A percentile compares a stretch with the other conserved stretches of the same genome.
These are phyloP conservation scores for Eupithecia centaureata DNA, from an alignment of 2,888 invertebrate genomes.

Conservation along the genomic window DNA sequence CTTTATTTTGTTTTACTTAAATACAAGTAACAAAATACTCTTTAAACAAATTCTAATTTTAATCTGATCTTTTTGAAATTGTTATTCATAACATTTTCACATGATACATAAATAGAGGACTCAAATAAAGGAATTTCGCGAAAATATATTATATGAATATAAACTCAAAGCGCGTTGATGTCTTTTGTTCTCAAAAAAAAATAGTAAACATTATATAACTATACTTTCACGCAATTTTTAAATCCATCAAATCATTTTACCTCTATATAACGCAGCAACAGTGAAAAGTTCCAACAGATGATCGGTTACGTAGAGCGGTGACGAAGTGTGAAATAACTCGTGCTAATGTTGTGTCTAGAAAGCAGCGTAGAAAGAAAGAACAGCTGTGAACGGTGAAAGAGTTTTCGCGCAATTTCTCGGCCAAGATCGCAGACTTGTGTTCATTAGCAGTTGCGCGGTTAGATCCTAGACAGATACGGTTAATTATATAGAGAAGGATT, in stretches of 20 bases:
- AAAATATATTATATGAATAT: not conserved
- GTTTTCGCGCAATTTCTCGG: slow-evolving; percentile 27
- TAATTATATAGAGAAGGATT: not conserved
- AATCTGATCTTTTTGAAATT: not conserved
- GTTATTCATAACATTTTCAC: not conserved
- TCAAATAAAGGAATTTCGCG: not conserved
- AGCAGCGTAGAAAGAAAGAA: slow-evolving; percentile 30
- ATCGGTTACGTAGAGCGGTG: slow-evolving; percentile 40
- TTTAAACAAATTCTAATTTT: not conserved
- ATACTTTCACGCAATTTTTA: not conserved
- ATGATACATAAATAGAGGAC: not conserved
- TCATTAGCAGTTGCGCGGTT: not conserved
- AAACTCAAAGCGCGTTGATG: slow-evolving; percentile 53
- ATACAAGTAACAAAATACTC: not conserved
- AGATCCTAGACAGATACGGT: slow-evolving; percentile 1
- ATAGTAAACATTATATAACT: not conserved
- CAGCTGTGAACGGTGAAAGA: slow-evolving; percentile 29
- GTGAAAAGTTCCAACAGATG: slow-evolving; percentile 37
- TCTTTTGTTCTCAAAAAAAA: slow-evolving; percentile 52
- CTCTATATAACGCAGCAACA: slow-evolving; percentile 4
- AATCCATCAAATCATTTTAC: not conserved
- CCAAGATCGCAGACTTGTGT: slow-evolving; percentile 12
- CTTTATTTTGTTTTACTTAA: not conserved
- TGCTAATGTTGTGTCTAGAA: slow-evolving; percentile 36
- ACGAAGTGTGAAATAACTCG: slow-evolving; percentile 28